Evolutionary conservation across 1,140 invertebrate genomes (phyloP), one percentile per base, ranked within the genome.

Genomic region (Pogonus chalceus): DNA sequence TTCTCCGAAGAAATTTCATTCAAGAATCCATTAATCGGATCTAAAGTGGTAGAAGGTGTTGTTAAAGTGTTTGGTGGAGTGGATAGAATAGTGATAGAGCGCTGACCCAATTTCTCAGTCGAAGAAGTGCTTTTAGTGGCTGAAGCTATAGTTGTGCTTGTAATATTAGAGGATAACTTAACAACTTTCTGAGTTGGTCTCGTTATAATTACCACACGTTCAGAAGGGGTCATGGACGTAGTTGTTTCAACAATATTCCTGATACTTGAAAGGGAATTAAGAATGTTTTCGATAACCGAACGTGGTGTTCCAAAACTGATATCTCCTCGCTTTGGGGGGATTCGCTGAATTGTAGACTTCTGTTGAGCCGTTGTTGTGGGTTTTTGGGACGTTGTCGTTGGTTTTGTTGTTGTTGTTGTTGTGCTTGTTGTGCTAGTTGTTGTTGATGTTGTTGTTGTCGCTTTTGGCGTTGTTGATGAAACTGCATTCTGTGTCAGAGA

Each of bases 231-330:
- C 18, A 3, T 3, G 9, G 3, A 10, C 37, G 37, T 43, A 12
- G 37, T 43, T 12, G 9, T 43, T 18, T 43, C 37, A 18, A 43
- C 18, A 12, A 43, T 9, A 43, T 16, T 43, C 58, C 67, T 65
- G 43, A 69, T 69, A 20, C 65, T 65, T 20, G 64, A 64, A 31
- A 69, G 53, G 37, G 66, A 68, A 60, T 59, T 66, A 39, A 68
- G 55, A 54, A 69, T 69, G 60, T 59, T 64, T 58, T 69, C 66
- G 50, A 69, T 69, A 35, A 69, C 62, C 9, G 68, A 43, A 4
- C 37, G 37, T 18, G 37, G 37, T 9, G 37, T 43, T 18, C 37
- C 37, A 43, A 43, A 43, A 18, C 37, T 43, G 9, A 43, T 18
- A 43, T 43, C 37, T 43, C 37, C 37, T 43, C 18, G 7, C 37